phyloP scores from a whole-genome alignment of 2,888 invertebrate genomes.

The Sabellastarte sp. region DNA sequence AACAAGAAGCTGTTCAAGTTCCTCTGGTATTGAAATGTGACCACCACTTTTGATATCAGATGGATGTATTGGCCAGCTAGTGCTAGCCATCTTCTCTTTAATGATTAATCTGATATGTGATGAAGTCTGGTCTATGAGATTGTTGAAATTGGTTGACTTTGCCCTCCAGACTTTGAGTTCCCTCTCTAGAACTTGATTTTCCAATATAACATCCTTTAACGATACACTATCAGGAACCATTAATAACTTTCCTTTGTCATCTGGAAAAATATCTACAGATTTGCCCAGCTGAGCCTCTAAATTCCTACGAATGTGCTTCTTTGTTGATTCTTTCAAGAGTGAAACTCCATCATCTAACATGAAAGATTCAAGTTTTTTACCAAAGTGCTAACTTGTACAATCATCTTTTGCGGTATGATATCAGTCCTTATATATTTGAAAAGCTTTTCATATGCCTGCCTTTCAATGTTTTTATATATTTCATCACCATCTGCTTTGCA shows the following conservation, averaged over 20 bases:
- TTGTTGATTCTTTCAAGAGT: constrained; percentile 8
- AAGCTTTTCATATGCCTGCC: constrained; percentile 1
- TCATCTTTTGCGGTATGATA: background rate
- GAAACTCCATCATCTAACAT: background rate
- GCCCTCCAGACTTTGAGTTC: background rate
- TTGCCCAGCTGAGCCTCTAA: constrained; percentile 4
- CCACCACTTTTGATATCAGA: background rate
- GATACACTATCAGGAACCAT: constrained; percentile 6
- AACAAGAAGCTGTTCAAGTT: background rate
- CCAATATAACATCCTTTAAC: background rate
- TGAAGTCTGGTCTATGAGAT: background rate
- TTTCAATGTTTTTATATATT: background rate
- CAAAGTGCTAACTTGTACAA: background rate
- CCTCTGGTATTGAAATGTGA: background rate
- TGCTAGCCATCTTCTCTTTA: background rate
- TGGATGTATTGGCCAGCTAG: constrained; percentile 3
- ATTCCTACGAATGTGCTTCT: constrained; percentile 14
- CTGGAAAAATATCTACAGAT: background rate
- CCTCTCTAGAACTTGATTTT: background rate
- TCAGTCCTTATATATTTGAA: constrained; percentile 3
- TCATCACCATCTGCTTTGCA: background rate
- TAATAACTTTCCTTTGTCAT: constrained; percentile 8
- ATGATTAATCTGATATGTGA: background rate
- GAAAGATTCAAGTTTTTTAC: background rate
- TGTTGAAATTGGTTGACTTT: background rate